Percentiles rank a stretch among this genome's conserved stretches.
Evolutionary conservation across 2,797 vertebrate species (phyloP).

Genomic region (Acrossocheilus fasciatus): DNA sequence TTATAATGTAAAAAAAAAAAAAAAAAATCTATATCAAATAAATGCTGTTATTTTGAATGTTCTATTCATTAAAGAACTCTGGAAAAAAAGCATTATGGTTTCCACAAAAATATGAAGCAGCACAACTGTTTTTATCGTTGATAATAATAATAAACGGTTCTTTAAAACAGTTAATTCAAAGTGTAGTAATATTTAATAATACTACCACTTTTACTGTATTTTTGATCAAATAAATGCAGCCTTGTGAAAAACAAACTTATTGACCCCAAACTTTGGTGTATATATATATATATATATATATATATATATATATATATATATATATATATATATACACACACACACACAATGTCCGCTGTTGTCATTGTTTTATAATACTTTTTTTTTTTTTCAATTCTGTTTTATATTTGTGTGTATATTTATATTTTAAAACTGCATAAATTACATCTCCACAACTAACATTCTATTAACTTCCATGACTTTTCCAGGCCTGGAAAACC

Average conservation of each 20-base stretch:
- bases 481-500: constrained; percentile 19
- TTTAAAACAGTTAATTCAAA: not conserved
- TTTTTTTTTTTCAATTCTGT: not conserved
- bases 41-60: too few species aligned
- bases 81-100: not conserved
- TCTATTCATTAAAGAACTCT: not conserved
- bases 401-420: not conserved
- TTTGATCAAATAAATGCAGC: not conserved
- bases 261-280: not conserved
- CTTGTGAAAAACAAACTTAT: not conserved
- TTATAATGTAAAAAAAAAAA: too few species aligned
- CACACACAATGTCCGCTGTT: not conserved
- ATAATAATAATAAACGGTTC: not conserved
- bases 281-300: too few species aligned
- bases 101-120: too few species aligned
- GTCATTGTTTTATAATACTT: not conserved
- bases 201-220: not conserved
- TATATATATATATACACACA: not conserved
- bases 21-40: not conserved
- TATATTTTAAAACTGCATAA: not conserved
- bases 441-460: not conserved
- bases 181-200: not conserved
- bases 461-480: not conserved
- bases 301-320: not conserved
- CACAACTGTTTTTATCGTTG: too few species aligned